Base-by-base conservation (phyloP, 2,113 vertebrate species). In the Antennarius striatus region DNA sequence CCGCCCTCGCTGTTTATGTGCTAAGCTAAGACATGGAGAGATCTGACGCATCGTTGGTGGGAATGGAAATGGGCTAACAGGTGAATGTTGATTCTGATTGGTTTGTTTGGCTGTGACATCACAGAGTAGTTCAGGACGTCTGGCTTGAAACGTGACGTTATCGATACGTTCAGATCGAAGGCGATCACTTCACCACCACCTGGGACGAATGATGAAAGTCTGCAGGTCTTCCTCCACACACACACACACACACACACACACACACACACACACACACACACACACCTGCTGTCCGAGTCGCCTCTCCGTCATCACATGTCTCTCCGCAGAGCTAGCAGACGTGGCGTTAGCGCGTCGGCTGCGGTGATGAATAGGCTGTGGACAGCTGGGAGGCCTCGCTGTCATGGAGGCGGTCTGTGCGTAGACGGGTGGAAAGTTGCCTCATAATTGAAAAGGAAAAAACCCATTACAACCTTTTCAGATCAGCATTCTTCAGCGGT, bases 301-400 rank as follows among this genome's bases (percentile, higher is more conserved):
- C 43, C 57, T 12, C 68, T 85, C 85, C 68, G 57, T 90, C 84
- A 81, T 76, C 87, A 77, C 72, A 43, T 56, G 54, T 71, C 40
- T 73, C 43, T 63, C 50, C 29, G 53, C 64, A 39, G 62, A 50
- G 71, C 53, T 55, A 29, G 66, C 76, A 87, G 80, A 88, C 82
- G 63, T 75, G 29, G 73, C 84, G 81, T 77, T 81, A 86, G 74
- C 63, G 75, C 10, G 55, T 57, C 62, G 63, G 78, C 75, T 71
- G 74, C 50, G 45, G 74, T 91, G 87, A 91, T 85, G 77, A 85
- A 89, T 90, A 71, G 86, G 57, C 77, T 82, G 85, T 2, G 45
- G 85, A 91, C 86, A 88, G 79, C 79, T 66, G 59, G 65, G 80
- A 85, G 77, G 70, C 66, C 42, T 68, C 59, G 76, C 78, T 79